Evolutionary conservation across 2,888 invertebrate species (phyloP).

Genomic region (Drosophila rellima): DNA sequence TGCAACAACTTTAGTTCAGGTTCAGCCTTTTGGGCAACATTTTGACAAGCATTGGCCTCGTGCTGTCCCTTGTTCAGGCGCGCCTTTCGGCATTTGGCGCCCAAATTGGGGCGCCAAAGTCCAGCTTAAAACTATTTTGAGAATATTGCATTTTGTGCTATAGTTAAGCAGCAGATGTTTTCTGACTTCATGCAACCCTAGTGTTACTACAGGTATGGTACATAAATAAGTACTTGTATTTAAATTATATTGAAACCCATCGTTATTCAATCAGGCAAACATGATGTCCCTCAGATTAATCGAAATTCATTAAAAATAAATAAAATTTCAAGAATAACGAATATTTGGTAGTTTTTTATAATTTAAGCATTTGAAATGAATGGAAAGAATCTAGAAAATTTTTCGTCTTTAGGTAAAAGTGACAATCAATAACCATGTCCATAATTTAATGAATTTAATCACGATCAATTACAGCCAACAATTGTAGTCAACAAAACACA

Average conservation of each 20-base stretch:
- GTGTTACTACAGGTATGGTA: too few relatives aligned
- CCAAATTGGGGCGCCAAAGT: slow-evolving; percentile 26
- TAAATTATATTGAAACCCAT: too few relatives aligned
- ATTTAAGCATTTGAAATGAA: not conserved
- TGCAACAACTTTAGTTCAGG: slow-evolving; percentile 73
- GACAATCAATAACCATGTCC: too few relatives aligned
- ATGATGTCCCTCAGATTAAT: too few relatives aligned
- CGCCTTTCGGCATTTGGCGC: slow-evolving; percentile 12
- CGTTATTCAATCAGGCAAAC: too few relatives aligned
- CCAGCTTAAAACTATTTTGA: not conserved
- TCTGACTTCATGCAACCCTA: too few relatives aligned
- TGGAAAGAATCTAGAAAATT: not conserved
- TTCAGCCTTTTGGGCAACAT: slow-evolving; percentile 57
- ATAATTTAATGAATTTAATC: too few relatives aligned
- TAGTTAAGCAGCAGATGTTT: not conserved
- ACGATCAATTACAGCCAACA: too few relatives aligned
- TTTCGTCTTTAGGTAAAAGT: too few relatives aligned
- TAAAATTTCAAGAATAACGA: too few relatives aligned
- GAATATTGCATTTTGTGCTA: not conserved
- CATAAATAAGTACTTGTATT: not conserved
- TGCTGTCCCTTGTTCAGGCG: slow-evolving; percentile 26
- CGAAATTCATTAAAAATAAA: too few relatives aligned
- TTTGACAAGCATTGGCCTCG: slow-evolving; percentile 50
- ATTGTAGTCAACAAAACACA: too few relatives aligned
- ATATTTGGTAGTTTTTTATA: not conserved